phyloP scores from a whole-genome alignment of 2,113 vertebrate genomes.

The Ictalurus punctatus region DNA sequence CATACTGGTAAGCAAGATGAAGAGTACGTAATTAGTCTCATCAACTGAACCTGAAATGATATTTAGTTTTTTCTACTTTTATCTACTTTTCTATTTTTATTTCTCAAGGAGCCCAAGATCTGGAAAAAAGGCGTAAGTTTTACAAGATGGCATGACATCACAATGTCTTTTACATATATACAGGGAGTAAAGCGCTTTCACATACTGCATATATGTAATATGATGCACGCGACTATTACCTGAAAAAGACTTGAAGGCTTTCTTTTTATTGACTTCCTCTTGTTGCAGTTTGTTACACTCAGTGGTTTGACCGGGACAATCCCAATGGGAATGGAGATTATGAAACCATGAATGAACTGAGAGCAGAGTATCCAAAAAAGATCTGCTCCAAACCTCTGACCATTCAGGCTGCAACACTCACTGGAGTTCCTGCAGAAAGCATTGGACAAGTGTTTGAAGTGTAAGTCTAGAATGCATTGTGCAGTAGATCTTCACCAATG shows the following conservation, averaged over 20 bases:
- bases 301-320: conserved; percentile 65
- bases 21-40: background rate
- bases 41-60: background rate
- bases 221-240: background rate
- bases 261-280: background rate
- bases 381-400: conserved; percentile 53
- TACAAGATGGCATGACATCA: background rate
- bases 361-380: conserved; percentile 41
- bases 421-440: conserved; percentile 49
- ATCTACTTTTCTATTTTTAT: background rate
- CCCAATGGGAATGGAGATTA: conserved; percentile 60
- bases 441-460: conserved; percentile 53
- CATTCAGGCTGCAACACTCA: conserved; percentile 59
- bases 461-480: conserved; percentile 35
- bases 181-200: background rate
- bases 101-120: background rate
- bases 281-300: conserved; percentile 37
- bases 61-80: background rate
- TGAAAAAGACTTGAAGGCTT: too few species aligned
- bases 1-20: conserved; percentile 3
- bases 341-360: conserved; percentile 59
- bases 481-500: background rate
- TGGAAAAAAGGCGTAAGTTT: background rate
- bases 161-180: background rate
- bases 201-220: too few species aligned